Evolutionary conservation across 2,113 vertebrate species (phyloP).

Genomic region (Rana temporaria): DNA sequence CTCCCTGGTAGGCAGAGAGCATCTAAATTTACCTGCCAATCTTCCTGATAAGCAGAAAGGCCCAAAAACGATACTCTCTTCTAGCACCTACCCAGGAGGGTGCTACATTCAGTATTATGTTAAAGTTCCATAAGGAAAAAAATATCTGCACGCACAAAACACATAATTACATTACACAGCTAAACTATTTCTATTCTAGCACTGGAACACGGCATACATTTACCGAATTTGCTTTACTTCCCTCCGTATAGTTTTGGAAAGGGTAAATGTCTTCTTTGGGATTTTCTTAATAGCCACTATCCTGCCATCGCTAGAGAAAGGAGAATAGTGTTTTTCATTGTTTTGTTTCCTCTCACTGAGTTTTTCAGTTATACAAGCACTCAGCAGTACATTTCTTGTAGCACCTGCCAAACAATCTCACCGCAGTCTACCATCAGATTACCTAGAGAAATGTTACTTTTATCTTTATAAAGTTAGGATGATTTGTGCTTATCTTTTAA

Average conservation of each 20-base stretch:
- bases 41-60: too few species aligned
- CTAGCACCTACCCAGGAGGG: too few species aligned
- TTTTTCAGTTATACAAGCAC: background rate
- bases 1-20: too few species aligned
- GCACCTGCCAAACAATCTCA: background rate
- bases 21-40: too few species aligned
- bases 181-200: background rate
- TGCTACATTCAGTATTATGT: too few species aligned
- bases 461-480: too few species aligned
- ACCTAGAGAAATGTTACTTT: too few species aligned
- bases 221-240: slow-evolving; percentile 88
- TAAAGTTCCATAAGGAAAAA: too few species aligned
- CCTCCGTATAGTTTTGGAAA: slow-evolving; percentile 80
- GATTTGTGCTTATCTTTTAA: too few species aligned
- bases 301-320: slow-evolving; percentile 77
- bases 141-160: background rate
- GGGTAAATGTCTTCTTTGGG: slow-evolving; percentile 74
- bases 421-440: too few species aligned
- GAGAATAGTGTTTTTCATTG: background rate
- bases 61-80: too few species aligned
- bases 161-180: background rate
- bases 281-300: slow-evolving; percentile 84
- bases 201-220: slow-evolving; percentile 26
- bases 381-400: background rate
- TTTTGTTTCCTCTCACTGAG: background rate